Conservation (phyloP, 2,888 invertebrate species). For the Rotaria magnacalcarata region DNA sequence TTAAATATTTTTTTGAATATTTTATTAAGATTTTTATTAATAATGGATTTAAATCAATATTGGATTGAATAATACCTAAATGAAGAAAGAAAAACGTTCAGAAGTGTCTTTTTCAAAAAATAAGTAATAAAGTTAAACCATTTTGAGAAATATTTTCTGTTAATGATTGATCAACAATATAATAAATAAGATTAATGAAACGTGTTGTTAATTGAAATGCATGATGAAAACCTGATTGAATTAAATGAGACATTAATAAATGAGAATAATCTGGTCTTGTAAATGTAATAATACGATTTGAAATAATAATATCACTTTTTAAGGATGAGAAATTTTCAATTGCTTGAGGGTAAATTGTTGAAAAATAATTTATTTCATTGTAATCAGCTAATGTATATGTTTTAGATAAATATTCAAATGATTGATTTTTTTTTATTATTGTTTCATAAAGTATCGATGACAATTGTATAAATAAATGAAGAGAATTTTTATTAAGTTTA, state of each 20-base stretch:
- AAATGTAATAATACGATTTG: not conserved
- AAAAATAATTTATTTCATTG: not conserved
- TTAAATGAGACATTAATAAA: not conserved
- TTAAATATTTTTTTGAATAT: not conserved
- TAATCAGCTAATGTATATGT: not conserved
- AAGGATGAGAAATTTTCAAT: not conserved
- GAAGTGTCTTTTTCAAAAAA: not conserved
- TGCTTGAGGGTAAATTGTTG: not conserved
- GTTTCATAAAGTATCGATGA: not conserved
- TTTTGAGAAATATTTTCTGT: constrained; percentile 3
- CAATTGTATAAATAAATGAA: not conserved
- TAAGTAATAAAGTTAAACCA: not conserved
- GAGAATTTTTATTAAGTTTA: not conserved
- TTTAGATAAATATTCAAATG: not conserved
- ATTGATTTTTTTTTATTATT: not conserved
- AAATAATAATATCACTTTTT: not conserved
- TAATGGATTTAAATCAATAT: not conserved
- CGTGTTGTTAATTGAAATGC: not conserved
- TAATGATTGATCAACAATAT: not conserved
- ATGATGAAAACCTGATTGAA: not conserved
- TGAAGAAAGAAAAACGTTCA: not conserved
- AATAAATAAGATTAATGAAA: not conserved
- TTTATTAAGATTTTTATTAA: not conserved
- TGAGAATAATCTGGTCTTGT: not conserved
- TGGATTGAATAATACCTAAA: not conserved